Percentiles rank a stretch among this genome's conserved stretches.
These are phyloP conservation scores for Diarsia rubi DNA, from an alignment of 2,888 invertebrate species.

Conservation along the genomic window DNA sequence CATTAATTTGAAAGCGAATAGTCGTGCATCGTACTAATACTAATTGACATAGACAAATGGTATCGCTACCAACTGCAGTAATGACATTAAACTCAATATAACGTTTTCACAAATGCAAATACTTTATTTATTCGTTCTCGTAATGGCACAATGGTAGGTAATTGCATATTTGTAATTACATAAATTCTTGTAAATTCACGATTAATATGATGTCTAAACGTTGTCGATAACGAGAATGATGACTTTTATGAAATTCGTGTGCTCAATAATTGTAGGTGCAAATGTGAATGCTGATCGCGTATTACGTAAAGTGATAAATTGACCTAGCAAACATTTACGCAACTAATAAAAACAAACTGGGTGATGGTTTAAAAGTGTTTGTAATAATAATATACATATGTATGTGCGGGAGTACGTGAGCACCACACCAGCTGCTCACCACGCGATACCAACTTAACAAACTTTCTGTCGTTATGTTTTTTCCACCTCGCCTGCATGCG, in stretches of 20 bases:
- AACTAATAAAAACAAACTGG: constrained; percentile 56
- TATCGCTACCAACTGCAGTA: constrained; percentile 61
- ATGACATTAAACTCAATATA: constrained; percentile 64
- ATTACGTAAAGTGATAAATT: constrained; percentile 62
- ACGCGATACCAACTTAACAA: constrained; percentile 30
- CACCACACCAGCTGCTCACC: constrained; percentile 30
- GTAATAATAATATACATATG: constrained; percentile 9
- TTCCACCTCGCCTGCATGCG: constrained; percentile 35
- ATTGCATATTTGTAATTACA: constrained; percentile 14
- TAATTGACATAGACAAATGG: constrained; percentile 85
- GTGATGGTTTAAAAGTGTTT: constrained; percentile 57
- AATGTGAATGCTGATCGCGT: constrained; percentile 46
- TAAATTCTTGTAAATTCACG: constrained; percentile 7
- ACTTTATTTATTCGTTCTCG: constrained; percentile 18
- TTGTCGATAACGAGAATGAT: constrained; percentile 38
- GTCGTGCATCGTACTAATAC: constrained; percentile 76
- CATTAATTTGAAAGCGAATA: constrained; percentile 78
- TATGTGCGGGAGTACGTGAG: constrained; percentile 25
- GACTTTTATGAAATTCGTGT: constrained; percentile 33
- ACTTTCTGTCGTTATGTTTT: constrained; percentile 60
- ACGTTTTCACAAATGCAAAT: constrained; percentile 53
- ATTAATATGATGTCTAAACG: constrained; percentile 30
- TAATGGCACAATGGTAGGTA: constrained; percentile 9
- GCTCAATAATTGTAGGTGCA: constrained; percentile 42
- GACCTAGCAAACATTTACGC: constrained; percentile 39